Evolutionary conservation across 2,797 vertebrate species (phyloP).

Genomic region (Antennarius maculatus): DNA sequence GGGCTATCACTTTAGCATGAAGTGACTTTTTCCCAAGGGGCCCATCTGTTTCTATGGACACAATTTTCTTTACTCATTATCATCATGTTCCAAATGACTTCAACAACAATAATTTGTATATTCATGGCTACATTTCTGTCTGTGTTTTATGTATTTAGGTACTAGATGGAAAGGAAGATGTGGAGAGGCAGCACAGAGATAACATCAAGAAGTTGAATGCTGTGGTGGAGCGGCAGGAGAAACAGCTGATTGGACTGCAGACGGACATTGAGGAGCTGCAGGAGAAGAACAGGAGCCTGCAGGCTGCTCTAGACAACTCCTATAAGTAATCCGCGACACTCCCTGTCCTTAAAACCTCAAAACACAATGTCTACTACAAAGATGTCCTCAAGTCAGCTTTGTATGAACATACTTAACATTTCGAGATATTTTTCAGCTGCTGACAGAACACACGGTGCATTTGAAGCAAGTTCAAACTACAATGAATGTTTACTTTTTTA

Average conservation of each 20-base stretch:
- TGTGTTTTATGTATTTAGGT: conserved; percentile 78
- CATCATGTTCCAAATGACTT: background rate
- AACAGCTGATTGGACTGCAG: conserved; percentile 86
- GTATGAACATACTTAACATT: background rate
- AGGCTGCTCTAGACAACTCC: conserved; percentile 91
- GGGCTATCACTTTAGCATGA: too few species aligned
- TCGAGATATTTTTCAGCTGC: background rate
- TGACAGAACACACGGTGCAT: background rate
- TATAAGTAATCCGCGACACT: conserved; percentile 86
- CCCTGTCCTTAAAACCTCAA: conserved; percentile 1
- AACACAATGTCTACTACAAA: background rate
- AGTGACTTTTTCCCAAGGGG: too few species aligned
- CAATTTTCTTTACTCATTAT: background rate
- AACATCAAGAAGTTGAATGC: conserved; percentile 93
- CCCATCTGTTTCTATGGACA: too few species aligned
- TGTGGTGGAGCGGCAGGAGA: conserved; percentile 92
- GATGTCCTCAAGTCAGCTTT: background rate
- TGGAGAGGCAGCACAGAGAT: conserved; percentile 96
- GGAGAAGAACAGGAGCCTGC: conserved; percentile 91
- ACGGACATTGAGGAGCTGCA: conserved; percentile 87
- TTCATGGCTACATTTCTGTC: background rate
- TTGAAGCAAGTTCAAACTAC: background rate
- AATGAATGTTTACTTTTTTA: background rate
- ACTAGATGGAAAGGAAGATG: conserved; percentile 94
- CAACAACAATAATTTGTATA: background rate